These are phyloP conservation scores for Alloscopus bannaensis DNA, from an alignment of 2,888 invertebrate genomes.

Conservation along the genomic window DNA sequence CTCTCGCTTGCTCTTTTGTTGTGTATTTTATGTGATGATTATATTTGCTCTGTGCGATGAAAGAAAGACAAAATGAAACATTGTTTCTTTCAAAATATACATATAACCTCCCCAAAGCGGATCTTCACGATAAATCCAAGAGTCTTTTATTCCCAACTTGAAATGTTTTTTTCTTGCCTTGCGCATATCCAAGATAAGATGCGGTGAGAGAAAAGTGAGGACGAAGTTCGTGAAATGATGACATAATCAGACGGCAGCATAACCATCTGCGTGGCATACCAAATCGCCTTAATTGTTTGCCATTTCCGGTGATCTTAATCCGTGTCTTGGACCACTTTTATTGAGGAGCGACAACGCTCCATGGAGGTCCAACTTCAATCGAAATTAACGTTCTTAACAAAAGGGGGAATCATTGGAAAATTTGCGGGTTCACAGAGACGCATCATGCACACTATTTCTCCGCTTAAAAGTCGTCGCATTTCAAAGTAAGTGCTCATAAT, in stretches of 20 bases:
- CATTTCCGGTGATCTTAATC: slow-evolving; percentile 61
- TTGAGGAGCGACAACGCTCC: slow-evolving; percentile 10
- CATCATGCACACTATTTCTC: slow-evolving; percentile 42
- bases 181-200: too few species aligned
- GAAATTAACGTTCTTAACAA: slow-evolving; percentile 13
- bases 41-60: too few species aligned
- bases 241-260: slow-evolving; percentile 53
- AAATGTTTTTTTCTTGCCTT: not conserved
- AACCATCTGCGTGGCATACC: slow-evolving; percentile 32
- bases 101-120: too few species aligned
- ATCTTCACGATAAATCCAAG: not conserved
- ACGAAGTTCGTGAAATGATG: slow-evolving; percentile 53
- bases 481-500: slow-evolving; percentile 61
- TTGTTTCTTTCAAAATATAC: too few species aligned
- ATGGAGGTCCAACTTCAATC: not conserved
- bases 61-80: too few species aligned
- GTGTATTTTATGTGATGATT: too few species aligned
- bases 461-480: slow-evolving; percentile 50
- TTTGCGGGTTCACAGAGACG: slow-evolving; percentile 43
- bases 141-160: not conserved
- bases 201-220: slow-evolving; percentile 18
- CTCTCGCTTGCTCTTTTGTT: slow-evolving; percentile 9
- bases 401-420: slow-evolving; percentile 40
- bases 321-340: slow-evolving; percentile 26
- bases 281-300: slow-evolving; percentile 58